Base-by-base conservation (phyloP, 2,113 vertebrate species). In the Chlamydotis undulata region DNA sequence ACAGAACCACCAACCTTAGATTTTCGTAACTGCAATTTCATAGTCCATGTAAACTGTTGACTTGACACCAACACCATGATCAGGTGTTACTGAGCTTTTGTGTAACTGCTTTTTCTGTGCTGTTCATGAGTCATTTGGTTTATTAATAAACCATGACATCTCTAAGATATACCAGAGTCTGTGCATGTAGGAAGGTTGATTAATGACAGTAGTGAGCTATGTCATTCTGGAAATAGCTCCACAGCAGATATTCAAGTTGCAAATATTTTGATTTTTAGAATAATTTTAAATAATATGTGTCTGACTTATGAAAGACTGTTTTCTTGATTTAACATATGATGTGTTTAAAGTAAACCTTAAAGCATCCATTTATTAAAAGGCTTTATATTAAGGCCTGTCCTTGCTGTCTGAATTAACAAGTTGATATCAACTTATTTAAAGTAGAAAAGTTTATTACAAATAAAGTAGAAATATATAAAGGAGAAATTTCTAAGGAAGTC, bases 81-180 rank as follows among this genome's bases (percentile, higher is more conserved):
- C 73, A 61, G 74, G 59, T 87, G 55, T 77, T 83, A 57, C 3
- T 45, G 81, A 79, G 64, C 28, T 86, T 71, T 92, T 88, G 19
- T 59, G 68, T 37, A 33, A 29, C 35, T 49, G 61, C 53, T 76
- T 18, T 73, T 90, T 64, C 73, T 92, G n/a, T 89, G 70, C 49
- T 85, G 45, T n/a, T 82, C 11, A 24, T 84, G 78, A 95, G 70
- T 93, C 57, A 84, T 89, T 71, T 67, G 49, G 16, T 87, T 93
- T 91, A 91, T 94, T 94, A 95, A 89, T 92, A 76, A 93, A 56
- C 74, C 16, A 15, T 49, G 49, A 43, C 68, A 81, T 81, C 55
- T 87, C 84, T 55, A 78, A 81, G 73, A 29, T 67, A 50, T 7
- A 78, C 37, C 22, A 3, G 73, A 47, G 56, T 80, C 76, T 91